phyloP scores from a whole-genome alignment of 2,797 vertebrate species.

The Pyrocephalus nanus region DNA sequence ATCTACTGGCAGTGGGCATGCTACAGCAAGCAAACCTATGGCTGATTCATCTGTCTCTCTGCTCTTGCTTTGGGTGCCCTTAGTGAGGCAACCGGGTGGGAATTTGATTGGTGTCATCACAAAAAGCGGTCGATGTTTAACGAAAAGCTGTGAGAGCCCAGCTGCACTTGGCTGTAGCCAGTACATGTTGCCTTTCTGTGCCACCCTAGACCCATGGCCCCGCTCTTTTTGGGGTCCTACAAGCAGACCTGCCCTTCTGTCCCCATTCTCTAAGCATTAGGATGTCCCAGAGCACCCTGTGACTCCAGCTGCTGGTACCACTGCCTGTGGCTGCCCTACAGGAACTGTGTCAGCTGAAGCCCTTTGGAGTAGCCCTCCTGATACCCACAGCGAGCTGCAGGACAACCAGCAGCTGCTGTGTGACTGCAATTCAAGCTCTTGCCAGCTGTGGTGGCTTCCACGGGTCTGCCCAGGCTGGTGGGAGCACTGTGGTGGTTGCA shows the following conservation, averaged over 20 bases:
- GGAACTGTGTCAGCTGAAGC: background rate
- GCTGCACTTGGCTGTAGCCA: background rate
- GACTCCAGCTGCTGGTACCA: background rate
- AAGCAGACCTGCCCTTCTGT: background rate
- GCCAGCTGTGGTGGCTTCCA: fast-evolving
- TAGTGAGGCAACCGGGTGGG: background rate
- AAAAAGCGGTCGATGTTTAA: background rate
- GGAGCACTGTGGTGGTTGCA: background rate
- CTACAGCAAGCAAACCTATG: slow-evolving; percentile 8
- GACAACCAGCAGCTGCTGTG: background rate
- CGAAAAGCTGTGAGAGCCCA: background rate
- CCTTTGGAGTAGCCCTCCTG: background rate
- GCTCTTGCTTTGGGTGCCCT: slow-evolving; percentile 22
- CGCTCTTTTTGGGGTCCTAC: fast-evolving
- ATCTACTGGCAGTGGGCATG: slow-evolving; percentile 26
- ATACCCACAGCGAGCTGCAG: background rate
- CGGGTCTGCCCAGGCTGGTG: background rate
- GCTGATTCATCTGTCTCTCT: slow-evolving; percentile 47
- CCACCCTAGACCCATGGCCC: background rate
- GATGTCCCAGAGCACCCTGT: background rate
- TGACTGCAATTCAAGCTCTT: background rate
- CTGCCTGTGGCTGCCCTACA: background rate
- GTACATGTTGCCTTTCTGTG: background rate
- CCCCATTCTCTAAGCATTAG: background rate
- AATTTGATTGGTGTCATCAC: slow-evolving; percentile 12